These are phyloP conservation scores for Eucidaris tribuloides DNA, from an alignment of 35 echinoderm and acorn worm genomes.

Conservation along the genomic window DNA sequence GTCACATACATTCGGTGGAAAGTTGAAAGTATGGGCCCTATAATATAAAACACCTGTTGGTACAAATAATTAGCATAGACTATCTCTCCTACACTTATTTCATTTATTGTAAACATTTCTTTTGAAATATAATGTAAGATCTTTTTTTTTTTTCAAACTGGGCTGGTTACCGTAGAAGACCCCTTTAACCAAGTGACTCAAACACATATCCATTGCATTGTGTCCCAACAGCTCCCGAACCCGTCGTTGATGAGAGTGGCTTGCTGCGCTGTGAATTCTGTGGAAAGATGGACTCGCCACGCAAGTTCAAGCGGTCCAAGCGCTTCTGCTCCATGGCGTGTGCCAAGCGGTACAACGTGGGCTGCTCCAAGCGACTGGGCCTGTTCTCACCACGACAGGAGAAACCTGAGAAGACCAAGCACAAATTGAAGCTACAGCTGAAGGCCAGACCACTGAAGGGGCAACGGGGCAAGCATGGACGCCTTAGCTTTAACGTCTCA, in stretches of 20 bases:
- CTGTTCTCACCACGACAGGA: slow-evolving; percentile 82
- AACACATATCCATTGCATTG: background rate
- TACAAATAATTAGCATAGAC: too few relatives aligned
- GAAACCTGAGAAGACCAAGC: slow-evolving; percentile 60
- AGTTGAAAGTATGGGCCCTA: too few relatives aligned
- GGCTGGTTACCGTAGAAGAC: too few relatives aligned
- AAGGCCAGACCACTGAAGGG: slow-evolving; percentile 88
- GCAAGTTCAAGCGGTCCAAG: slow-evolving; percentile 96
- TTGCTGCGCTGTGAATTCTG: slow-evolving; percentile 92
- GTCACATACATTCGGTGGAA: too few relatives aligned
- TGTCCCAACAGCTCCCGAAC: background rate
- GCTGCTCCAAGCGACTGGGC: slow-evolving; percentile 86
- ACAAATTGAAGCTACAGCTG: slow-evolving; percentile 77
- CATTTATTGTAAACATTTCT: too few relatives aligned
- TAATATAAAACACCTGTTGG: too few relatives aligned
- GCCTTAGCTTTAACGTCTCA: slow-evolving; percentile 83
- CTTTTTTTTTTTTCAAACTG: too few relatives aligned
- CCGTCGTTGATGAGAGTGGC: background rate
- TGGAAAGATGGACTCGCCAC: slow-evolving; percentile 81
- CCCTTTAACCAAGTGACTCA: too few relatives aligned
- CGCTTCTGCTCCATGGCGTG: slow-evolving; percentile 98
- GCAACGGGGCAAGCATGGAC: slow-evolving; percentile 72
- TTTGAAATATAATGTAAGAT: too few relatives aligned
- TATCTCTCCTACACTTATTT: too few relatives aligned
- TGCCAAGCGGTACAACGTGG: slow-evolving; percentile 98